Base-by-base conservation (phyloP, 2,888 invertebrate species). In the Zygaena filipendulae region DNA sequence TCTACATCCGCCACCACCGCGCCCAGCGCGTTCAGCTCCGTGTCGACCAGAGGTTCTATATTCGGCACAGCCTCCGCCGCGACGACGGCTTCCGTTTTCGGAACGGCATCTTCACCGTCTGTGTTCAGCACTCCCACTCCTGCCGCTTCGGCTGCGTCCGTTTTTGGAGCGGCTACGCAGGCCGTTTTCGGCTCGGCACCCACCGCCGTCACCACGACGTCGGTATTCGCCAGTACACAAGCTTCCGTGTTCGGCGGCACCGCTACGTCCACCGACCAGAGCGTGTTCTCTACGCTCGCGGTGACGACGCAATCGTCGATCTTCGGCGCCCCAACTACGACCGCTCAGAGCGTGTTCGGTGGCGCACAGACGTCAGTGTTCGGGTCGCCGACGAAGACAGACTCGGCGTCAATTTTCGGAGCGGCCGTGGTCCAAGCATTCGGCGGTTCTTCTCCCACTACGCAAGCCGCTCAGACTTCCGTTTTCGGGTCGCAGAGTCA, bases 181-280 rank as follows among this genome's bases (percentile, higher is more conserved):
- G 20, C 16, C 4, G 6, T 19, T 16, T 29, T 26, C 18, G 21
- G 12, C 13, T 11, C 16, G 11, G 5, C 31, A 22, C 9, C 28
- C 5, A 13, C 25, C 41, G 2, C 38, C 46, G 40, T 23, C n/a
- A 42, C 31, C 24, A 27, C 33, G 24, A 22, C 37, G 10, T 38
- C 43, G 2, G 35, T 39, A 6, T 40, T 39, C 21, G 38, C 36
- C 5, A 33, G 46, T 9, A 47, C 52, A 11, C 52, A 49, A 34
- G 29, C 56, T 2, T 56, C 63, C 3, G 44, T 59, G 4, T 68
- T 67, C 27, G 62, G 60, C 8, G 32, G 31, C 1, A 24, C 43
- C 13, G 28, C 52, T 0, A 29, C 52, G 23, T 40, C 53, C 9
- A 49, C 49, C 3, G 52, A 48, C 35, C 26, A 47, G 0, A 54